Conservation (phyloP, 2,113 vertebrate genomes). For the Alosa alosa region DNA sequence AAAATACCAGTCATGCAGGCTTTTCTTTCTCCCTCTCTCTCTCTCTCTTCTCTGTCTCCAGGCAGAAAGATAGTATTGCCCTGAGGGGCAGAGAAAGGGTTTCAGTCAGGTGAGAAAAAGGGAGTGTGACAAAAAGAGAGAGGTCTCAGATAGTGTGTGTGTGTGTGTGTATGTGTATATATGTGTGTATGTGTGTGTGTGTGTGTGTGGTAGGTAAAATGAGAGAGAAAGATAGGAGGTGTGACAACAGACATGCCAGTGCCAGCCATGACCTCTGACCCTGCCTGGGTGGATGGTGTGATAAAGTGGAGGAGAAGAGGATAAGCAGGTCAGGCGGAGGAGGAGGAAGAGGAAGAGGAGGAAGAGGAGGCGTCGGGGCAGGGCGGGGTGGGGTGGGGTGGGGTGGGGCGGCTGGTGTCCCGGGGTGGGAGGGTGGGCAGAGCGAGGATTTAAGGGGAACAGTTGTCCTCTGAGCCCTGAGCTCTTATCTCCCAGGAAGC, state of each 20-base stretch:
- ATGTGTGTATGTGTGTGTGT: neutral
- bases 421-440: neutral
- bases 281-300: neutral
- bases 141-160: neutral
- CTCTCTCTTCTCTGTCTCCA: too few relatives aligned
- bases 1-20: neutral
- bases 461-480: constrained; percentile 21
- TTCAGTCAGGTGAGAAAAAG: neutral
- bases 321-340: neutral
- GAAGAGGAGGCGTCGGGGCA: neutral
- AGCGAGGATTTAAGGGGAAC: constrained; percentile 16
- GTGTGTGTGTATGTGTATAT: neutral
- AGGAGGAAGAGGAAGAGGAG: neutral
- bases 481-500: constrained; percentile 27
- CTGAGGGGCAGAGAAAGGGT: neutral
- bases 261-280: neutral
- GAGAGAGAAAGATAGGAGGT: neutral
- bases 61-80: neutral
- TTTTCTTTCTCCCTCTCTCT: neutral
- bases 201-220: neutral
- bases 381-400: neutral
- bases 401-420: neutral
- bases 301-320: neutral
- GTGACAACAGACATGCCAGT: neutral
- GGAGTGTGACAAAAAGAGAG: neutral